Conservation (phyloP, 2,113 vertebrate species). For the Apodemus sylvaticus region DNA sequence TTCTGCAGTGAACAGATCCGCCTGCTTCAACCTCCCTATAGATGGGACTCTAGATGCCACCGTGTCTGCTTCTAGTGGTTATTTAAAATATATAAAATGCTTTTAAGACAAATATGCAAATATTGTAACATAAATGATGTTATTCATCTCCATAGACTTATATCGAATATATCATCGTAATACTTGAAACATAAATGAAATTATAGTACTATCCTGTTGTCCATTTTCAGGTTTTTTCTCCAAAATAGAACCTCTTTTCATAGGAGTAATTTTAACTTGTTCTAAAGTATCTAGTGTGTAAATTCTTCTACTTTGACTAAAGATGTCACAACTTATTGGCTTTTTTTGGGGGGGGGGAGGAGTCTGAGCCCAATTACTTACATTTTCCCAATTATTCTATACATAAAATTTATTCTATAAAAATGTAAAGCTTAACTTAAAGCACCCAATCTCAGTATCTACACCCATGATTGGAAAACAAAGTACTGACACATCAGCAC, state of each 20-base stretch:
- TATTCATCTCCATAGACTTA: not conserved
- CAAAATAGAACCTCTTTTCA: not conserved
- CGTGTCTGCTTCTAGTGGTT: not conserved
- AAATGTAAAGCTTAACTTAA: slow-evolving; percentile 14
- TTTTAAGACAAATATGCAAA: slow-evolving; percentile 32
- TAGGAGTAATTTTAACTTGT: slow-evolving; percentile 5
- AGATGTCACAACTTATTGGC: not conserved
- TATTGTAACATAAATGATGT: slow-evolving; percentile 15
- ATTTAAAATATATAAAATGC: slow-evolving; percentile 22
- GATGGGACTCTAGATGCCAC: not conserved
- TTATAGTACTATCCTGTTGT: not conserved
- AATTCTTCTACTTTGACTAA: slow-evolving; percentile 20
- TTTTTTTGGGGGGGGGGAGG: too few species aligned
- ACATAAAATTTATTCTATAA: slow-evolving; percentile 41
- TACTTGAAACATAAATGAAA: slow-evolving; percentile 35
- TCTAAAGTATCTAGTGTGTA: slow-evolving; percentile 13
- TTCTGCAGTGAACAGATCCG: not conserved
- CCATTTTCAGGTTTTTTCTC: not conserved
- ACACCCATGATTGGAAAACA: not conserved
- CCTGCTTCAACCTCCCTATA: not conserved
- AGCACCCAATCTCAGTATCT: not conserved
- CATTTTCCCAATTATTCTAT: slow-evolving; percentile 45
- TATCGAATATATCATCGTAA: slow-evolving; percentile 42
- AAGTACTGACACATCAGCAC: not conserved
- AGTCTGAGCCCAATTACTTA: not conserved